Conservation (phyloP, 2,113 vertebrate genomes). For the Lophotis ruficrista region DNA sequence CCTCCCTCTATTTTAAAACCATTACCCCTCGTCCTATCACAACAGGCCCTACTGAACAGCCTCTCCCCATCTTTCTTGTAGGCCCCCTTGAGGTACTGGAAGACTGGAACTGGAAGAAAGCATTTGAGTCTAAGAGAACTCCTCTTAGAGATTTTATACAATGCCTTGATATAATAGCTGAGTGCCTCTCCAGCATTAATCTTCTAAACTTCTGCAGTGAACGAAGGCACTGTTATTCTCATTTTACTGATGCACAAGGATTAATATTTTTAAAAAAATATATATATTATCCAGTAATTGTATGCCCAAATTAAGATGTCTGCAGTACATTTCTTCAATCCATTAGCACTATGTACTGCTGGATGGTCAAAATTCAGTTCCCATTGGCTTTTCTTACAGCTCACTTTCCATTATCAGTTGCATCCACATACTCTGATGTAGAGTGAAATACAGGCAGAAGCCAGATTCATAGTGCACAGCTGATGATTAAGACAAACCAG, state of each 20-base stretch:
- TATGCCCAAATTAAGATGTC: neutral
- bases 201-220: neutral
- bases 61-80: no score
- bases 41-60: no score
- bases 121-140: neutral
- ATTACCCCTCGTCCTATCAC: no score
- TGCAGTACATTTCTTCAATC: neutral
- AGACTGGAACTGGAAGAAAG: neutral
- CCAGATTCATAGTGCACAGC: neutral
- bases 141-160: neutral
- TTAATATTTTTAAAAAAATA: neutral
- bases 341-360: neutral
- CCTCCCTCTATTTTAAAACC: no score
- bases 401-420: neutral
- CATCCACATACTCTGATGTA: neutral
- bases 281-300: neutral
- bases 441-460: neutral
- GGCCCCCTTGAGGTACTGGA: no score
- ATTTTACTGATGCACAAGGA: neutral
- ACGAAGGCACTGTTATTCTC: neutral
- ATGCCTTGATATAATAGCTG: neutral
- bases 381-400: neutral
- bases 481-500: neutral
- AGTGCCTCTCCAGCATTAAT: neutral
- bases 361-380: neutral